These are phyloP conservation scores for Drosophila tanythrix DNA, from an alignment of 2,888 invertebrate genomes.

Conservation along the genomic window DNA sequence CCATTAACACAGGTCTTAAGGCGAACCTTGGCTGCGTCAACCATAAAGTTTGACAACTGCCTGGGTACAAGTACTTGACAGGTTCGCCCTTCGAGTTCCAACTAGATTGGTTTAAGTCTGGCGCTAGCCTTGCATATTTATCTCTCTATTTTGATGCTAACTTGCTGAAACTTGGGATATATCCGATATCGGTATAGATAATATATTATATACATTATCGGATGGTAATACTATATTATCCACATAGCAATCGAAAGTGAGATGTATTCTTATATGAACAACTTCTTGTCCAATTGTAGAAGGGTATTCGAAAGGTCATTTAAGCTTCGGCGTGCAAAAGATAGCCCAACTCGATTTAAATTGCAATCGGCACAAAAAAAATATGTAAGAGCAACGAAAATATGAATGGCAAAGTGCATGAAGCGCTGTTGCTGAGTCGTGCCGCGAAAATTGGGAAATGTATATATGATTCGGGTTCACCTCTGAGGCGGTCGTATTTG, in stretches of 20 bases:
- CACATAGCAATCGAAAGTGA: not conserved
- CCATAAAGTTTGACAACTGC: too few relatives aligned
- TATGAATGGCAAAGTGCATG: conserved; percentile 13
- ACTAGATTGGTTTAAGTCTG: too few relatives aligned
- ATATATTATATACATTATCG: not conserved
- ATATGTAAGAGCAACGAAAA: conserved; percentile 5
- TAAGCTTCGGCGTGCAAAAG: not conserved
- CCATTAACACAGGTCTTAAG: not conserved
- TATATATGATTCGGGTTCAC: conserved; percentile 13
- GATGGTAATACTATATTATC: not conserved
- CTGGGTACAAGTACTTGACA: too few relatives aligned
- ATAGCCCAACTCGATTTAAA: not conserved
- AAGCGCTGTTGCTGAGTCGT: conserved; percentile 20
- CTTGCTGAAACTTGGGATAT: too few relatives aligned
- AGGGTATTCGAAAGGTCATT: not conserved
- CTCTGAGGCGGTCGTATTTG: conserved; percentile 58
- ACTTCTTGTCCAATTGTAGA: not conserved
- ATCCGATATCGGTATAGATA: too few relatives aligned
- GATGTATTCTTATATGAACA: not conserved
- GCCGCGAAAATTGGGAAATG: conserved; percentile 11
- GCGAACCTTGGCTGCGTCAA: not conserved
- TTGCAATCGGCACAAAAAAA: conserved; percentile 18
- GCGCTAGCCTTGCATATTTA: fast-evolving
- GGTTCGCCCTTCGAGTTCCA: too few relatives aligned
- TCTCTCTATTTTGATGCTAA: too few relatives aligned